Base-by-base conservation (phyloP, 2,113 vertebrate species). In the Cyanoderma ruficeps region DNA sequence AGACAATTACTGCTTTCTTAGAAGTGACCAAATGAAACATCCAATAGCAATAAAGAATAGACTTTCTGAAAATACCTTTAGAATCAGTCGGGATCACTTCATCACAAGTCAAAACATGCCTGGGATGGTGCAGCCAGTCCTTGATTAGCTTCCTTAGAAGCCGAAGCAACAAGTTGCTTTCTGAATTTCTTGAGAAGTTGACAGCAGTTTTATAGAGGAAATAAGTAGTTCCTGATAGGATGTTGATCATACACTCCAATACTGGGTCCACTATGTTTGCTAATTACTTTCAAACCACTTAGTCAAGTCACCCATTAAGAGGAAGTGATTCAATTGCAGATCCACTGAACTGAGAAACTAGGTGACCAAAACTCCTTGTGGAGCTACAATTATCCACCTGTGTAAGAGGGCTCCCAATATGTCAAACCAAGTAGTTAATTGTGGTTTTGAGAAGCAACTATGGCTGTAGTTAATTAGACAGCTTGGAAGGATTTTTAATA, bases 241-340 rank as follows among this genome's bases (percentile, higher is more conserved):
- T 82, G 64, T 41, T 94, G 86, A 70, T 85, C 61, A 74, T 39
- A 91, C 37, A 70, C 74, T 77, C 84, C 83, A 86, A 72, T 90
- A 85, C 57, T 35, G 85, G 46, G 93, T 92, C 94, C 78, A 82
- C 86, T 68, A 71, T 53, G 55, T 70, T 84, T 90, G 88, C 56
- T 94, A 95, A 96, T 92, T 95, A 92, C 75, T 93, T 93, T 78
- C 70, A 83, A 85, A 72, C 44, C 57, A 94, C 82, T 96, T 67
- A 89, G 67, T 77, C 65, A 90, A 96, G 83, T 96, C 85, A 94
- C 55, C 79, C 93, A 50, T 85, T 94, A 95, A 86, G 82, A 93
- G 94, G 89, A 96, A 96, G 95, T 44, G 2, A 93, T 93, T 94
- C 68, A 90, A 80, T 88, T 93, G 63, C 77, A 91, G 68, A 86